Conservation (phyloP, 2,113 vertebrate genomes). For the Chascanopsetta lugubris region DNA sequence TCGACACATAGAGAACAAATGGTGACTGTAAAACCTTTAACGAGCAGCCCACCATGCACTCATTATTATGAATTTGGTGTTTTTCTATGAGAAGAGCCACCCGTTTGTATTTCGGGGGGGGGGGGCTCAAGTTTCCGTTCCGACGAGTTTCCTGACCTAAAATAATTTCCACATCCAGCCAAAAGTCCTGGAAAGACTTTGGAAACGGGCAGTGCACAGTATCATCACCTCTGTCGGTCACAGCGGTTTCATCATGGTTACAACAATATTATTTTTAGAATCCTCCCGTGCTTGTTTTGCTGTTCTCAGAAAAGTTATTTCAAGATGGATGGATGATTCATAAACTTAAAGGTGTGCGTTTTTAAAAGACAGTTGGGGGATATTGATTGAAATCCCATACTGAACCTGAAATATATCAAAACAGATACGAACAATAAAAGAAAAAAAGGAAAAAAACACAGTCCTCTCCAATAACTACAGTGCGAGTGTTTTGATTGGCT, state of each 20-base stretch:
- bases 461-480: no score
- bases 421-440: no score
- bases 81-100: conserved; percentile 2
- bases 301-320: background rate
- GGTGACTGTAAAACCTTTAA: conserved; percentile 42
- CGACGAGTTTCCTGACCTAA: conserved; percentile 3
- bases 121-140: conserved; percentile 15
- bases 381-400: no score
- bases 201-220: conserved; percentile 7
- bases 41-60: conserved; percentile 16
- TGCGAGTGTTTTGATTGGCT: no score
- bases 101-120: background rate
- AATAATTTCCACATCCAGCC: conserved; percentile 13
- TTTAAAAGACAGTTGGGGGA: background rate
- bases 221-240: background rate
- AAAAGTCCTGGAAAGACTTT: conserved; percentile 13
- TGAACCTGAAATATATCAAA: no score
- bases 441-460: no score
- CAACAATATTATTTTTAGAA: conserved; percentile 6
- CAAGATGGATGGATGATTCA: no score
- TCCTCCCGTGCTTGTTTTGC: background rate
- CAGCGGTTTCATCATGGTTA: background rate
- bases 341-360: background rate
- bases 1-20: conserved; percentile 33
- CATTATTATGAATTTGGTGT: conserved; percentile 17